Conservation (phyloP, 1,140 invertebrate genomes). For the Scaptomyza pallida region DNA sequence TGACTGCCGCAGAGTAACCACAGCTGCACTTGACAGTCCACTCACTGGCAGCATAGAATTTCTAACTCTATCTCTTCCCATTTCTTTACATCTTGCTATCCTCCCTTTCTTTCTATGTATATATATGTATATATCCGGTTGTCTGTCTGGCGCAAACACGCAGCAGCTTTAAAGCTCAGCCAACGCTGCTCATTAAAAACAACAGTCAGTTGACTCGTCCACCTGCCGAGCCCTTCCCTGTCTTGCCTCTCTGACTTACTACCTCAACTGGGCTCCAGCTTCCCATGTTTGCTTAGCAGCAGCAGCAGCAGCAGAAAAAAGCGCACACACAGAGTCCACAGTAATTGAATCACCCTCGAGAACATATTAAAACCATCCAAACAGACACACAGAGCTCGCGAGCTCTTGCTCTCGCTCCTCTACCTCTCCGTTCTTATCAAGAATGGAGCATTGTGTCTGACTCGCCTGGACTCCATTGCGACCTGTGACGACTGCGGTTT, state of each 20-base stretch:
- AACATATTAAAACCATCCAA: slow-evolving; percentile 77
- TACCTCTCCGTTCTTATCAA: slow-evolving; percentile 23
- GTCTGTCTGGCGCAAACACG: slow-evolving; percentile 32
- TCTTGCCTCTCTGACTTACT: slow-evolving; percentile 21
- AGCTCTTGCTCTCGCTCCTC: too few species aligned
- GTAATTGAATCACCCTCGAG: slow-evolving; percentile 81
- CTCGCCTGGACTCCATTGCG: slow-evolving; percentile 14
- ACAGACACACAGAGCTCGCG: slow-evolving; percentile 23
- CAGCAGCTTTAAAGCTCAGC: slow-evolving; percentile 60
- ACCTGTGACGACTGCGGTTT: slow-evolving; percentile 53
- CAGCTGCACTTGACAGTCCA: slow-evolving; percentile 60
- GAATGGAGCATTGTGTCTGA: slow-evolving; percentile 43
- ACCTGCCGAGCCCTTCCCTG: slow-evolving; percentile 27
- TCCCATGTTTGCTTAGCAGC: slow-evolving; percentile 38
- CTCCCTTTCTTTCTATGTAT: not conserved
- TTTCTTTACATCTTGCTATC: not conserved
- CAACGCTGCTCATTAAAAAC: slow-evolving; percentile 57
- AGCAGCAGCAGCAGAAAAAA: slow-evolving; percentile 45
- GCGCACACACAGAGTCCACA: slow-evolving; percentile 61
- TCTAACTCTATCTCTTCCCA: not conserved
- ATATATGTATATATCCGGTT: not conserved
- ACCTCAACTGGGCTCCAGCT: slow-evolving; percentile 1
- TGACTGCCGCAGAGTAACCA: slow-evolving; percentile 49
- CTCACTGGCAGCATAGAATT: slow-evolving; percentile 11
- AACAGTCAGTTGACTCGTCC: slow-evolving; percentile 44